phyloP scores from a whole-genome alignment of 1,140 invertebrate genomes.

The Melitaea cinxia region DNA sequence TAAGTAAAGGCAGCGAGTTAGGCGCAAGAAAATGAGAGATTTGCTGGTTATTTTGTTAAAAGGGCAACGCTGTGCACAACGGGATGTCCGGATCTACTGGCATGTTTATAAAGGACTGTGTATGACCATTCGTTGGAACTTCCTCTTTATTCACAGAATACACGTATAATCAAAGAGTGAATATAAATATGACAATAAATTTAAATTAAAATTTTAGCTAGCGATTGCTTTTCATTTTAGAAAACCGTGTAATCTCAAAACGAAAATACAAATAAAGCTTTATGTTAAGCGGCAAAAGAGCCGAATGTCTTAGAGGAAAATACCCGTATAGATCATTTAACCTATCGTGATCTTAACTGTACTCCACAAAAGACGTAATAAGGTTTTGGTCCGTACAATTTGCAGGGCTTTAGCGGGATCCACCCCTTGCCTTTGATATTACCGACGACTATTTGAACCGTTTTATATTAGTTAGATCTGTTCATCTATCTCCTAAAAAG shows the following conservation, averaged over 20 bases:
- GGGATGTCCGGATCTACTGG: conserved; percentile 15
- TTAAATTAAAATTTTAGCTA: neutral
- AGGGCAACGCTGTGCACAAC: conserved; percentile 35
- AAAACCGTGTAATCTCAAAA: too few species aligned
- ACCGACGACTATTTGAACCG: too few species aligned
- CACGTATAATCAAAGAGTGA: neutral
- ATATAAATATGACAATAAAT: neutral
- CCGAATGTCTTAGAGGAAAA: neutral
- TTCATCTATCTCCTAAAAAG: too few species aligned
- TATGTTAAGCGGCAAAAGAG: too few species aligned
- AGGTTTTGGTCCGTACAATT: too few species aligned
- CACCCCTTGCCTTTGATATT: too few species aligned
- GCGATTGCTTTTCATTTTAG: too few species aligned
- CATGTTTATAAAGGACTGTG: conserved; percentile 5
- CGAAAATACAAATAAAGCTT: too few species aligned
- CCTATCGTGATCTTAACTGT: neutral
- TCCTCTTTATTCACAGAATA: neutral
- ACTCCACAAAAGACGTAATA: too few species aligned
- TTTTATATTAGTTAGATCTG: too few species aligned
- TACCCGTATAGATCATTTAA: too few species aligned
- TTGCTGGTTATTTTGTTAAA: conserved; percentile 54
- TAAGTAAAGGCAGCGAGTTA: conserved; percentile 51
- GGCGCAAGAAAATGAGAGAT: conserved; percentile 58
- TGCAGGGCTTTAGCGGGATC: too few species aligned
- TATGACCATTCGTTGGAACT: conserved; percentile 9